Percentiles rank a stretch among this genome's conserved stretches.
Conservation (phyloP, 2,888 invertebrate genomes). For the Epistrophe grossulariae region DNA sequence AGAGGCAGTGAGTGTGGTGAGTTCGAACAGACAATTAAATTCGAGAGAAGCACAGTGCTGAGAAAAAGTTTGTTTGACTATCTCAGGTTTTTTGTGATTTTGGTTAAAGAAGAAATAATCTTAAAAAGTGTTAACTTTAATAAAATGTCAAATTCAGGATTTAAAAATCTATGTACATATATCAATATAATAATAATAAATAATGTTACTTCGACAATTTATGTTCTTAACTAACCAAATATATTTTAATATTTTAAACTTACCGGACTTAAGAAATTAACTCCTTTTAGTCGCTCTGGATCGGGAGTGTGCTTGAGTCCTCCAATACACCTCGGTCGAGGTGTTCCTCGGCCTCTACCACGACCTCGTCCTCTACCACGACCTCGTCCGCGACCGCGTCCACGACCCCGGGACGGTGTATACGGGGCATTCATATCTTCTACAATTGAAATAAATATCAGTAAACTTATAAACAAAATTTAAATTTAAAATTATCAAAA, state of each 20-base stretch:
- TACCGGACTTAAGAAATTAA: slow-evolving; percentile 81
- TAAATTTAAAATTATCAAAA: neutral
- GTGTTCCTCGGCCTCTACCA: slow-evolving; percentile 78
- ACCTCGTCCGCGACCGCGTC: slow-evolving; percentile 78
- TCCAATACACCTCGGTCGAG: slow-evolving; percentile 82
- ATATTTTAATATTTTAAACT: slow-evolving; percentile 71
- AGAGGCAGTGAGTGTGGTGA: slow-evolving; percentile 9
- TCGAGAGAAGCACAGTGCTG: neutral
- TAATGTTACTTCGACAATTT: too few species aligned
- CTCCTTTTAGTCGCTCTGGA: slow-evolving; percentile 81
- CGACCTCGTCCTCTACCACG: slow-evolving; percentile 80
- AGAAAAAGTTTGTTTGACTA: neutral
- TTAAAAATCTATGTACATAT: too few species aligned
- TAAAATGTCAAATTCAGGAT: too few species aligned
- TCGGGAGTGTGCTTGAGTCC: slow-evolving; percentile 82
- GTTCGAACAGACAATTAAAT: neutral
- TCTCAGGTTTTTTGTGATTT: neutral
- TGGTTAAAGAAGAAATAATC: neutral
- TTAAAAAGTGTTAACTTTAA: too few species aligned
- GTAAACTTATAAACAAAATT: neutral
- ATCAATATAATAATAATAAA: too few species aligned
- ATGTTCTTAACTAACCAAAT: neutral
- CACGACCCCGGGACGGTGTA: slow-evolving; percentile 77
- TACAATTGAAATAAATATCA: slow-evolving; percentile 11
- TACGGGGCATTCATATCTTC: slow-evolving; percentile 55